Evolutionary conservation across 2,888 invertebrate species (phyloP), one percentile per base, ranked within the genome.

Genomic region (Catocala fraxini): DNA sequence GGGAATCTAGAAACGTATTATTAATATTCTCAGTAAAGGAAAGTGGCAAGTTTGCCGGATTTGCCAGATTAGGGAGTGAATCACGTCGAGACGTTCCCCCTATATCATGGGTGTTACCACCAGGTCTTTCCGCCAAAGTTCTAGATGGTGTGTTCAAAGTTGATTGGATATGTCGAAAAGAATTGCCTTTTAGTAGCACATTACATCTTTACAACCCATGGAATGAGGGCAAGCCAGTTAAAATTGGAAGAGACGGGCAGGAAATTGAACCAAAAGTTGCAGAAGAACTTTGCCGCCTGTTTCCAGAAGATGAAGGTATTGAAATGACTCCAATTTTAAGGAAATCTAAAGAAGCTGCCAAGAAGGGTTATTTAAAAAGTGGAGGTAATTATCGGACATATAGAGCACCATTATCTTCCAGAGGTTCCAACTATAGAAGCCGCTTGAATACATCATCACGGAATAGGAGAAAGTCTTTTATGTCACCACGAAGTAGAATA

Each of bases 171-270:
- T 98, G 98, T 86, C 96, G 98, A 81, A 98, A 98, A 82, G 99
- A 99, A 87, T 94, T 99, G 68, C 97, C 98, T 2, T 99, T 99
- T 83, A 97, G 97, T 75, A 97, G 97, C 83, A 99, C 99, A 1
- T 96, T 97, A 77, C 99, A 99, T 89, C 94, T 99, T 65, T 98
- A 98, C 85, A 99, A 99, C 93, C 97, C 98, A 5, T 99, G 99
- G 99, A 99, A 99, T 94, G 99, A 99, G 87, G 98, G 98, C 51
- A 99, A 99, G 91, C 99, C 99, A 61, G 99, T 99, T 0, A 99
- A 99, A 95, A 99, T 99, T 82, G 99, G 99, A n/a, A 95, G 99
- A 69, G 99, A 99, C 94, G 99, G 99, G 0, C 97, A 99, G 95
- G 99, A 99, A 95, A 98, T 99, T 75, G 99, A 99, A 88, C 99